phyloP scores from a whole-genome alignment of 2,113 vertebrate species.

The Galbula dea region DNA sequence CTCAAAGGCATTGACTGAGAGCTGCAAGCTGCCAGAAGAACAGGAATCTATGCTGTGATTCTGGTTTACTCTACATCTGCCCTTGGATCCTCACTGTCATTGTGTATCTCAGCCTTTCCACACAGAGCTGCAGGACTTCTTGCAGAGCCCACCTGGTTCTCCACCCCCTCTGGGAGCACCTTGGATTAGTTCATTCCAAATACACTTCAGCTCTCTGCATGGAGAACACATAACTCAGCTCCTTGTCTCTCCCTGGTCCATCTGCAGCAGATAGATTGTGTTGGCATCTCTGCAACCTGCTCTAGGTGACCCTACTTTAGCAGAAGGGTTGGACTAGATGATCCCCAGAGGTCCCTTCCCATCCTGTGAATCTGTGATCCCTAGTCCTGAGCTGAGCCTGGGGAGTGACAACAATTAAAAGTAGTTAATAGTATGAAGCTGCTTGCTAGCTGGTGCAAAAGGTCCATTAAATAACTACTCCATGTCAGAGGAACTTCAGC shows the following conservation, averaged over 20 bases:
- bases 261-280: neutral
- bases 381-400: neutral
- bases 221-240: neutral
- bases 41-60: too few species aligned
- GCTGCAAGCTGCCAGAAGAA: too few species aligned
- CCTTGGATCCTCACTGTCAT: neutral
- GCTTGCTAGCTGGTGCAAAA: neutral
- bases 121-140: neutral
- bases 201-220: neutral
- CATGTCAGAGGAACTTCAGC: neutral
- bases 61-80: neutral
- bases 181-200: rapidly evolving
- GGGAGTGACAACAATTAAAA: neutral
- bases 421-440: neutral
- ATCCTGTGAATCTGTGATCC: neutral
- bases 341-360: too few species aligned
- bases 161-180: neutral
- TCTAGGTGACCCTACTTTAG: neutral
- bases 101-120: neutral
- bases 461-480: neutral
- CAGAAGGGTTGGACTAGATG: neutral
- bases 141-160: neutral
- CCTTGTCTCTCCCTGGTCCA: neutral
- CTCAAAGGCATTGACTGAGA: too few species aligned
- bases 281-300: neutral